Base-by-base conservation (phyloP, 2,797 vertebrate species). In the Microtus agrestis region DNA sequence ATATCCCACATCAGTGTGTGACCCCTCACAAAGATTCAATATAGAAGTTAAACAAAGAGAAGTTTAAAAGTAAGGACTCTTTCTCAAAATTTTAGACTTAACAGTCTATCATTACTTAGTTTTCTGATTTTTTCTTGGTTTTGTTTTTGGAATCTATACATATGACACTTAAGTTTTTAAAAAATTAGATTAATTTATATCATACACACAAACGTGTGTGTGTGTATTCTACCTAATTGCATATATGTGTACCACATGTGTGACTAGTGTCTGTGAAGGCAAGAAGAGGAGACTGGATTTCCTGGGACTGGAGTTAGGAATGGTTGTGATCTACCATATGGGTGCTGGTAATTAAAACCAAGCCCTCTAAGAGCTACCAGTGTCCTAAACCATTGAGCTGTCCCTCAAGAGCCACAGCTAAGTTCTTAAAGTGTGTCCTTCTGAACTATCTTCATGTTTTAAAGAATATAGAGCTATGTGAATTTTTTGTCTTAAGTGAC, bases 81-180 rank as follows among this genome's bases (percentile, higher is more conserved):
- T 93, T 96, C 14, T 63, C 80, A 17, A n/a, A 34, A 85, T 81
- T 9, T 77, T 85, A 76, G 40, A 65, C 79, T 77, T 96, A 67
- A 59, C 1, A 48, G 0, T 92, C 69, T 89, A 13, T 48, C 34
- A 4, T 82, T 69, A 56, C 15, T 46, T 48, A 67, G 1, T 7
- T 69, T 77, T 81, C 51, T 31, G 6, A 0, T 14, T 78, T 91
- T 63, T 5, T 67, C 46, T 85, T n/a, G 29, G 0, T 37, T 80
- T 92, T 76, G 14, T 27, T 74, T 74, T 34, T 46, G 9, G 25
- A 73, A 61, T 76, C 6, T 76, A 43, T 12, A 40, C 27, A 74
- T 54, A 59, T 61, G 67, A 25, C 12, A 59, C 61, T 1, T 61
- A 86, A 51, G 2, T 56, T 56, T 63, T 69, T 27, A 48, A 48